Percentiles rank a stretch among this genome's conserved stretches.
Evolutionary conservation across 2,113 vertebrate genomes (phyloP).

Genomic region (Centropus unirufus): DNA sequence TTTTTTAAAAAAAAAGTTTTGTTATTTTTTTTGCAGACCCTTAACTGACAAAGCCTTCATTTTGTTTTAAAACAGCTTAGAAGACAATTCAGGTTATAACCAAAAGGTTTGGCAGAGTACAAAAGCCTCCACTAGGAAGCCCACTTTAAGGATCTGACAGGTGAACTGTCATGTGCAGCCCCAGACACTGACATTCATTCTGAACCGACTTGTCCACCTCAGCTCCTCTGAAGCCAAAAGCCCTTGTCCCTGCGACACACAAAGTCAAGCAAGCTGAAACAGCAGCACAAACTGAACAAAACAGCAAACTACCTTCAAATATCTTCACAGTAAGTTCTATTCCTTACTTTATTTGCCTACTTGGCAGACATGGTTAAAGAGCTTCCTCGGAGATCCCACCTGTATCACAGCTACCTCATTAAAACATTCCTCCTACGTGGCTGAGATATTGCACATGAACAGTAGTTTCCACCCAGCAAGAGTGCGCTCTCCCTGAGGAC

Average conservation of each 20-base stretch:
- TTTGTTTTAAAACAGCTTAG: neutral
- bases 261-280: neutral
- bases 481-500: neutral
- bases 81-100: neutral
- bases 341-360: neutral
- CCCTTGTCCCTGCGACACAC: neutral
- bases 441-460: neutral
- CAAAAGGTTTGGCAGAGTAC: neutral
- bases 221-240: neutral
- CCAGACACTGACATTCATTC: neutral
- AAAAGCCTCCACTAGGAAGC: neutral
- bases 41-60: neutral
- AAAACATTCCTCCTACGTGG: neutral
- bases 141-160: neutral
- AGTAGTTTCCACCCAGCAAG: neutral
- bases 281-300: neutral
- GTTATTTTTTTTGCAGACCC: neutral
- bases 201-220: neutral
- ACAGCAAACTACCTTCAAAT: neutral
- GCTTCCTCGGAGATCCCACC: neutral
- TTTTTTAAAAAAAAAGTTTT: no score
- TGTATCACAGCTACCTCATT: rapidly evolving
- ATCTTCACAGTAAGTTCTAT: neutral
- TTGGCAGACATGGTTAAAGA: neutral
- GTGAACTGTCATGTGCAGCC: neutral